Percentiles rank a stretch among this genome's conserved stretches.
These are phyloP conservation scores for Zonitis immaculata DNA, from an alignment of 2,888 invertebrate genomes.

Conservation along the genomic window DNA sequence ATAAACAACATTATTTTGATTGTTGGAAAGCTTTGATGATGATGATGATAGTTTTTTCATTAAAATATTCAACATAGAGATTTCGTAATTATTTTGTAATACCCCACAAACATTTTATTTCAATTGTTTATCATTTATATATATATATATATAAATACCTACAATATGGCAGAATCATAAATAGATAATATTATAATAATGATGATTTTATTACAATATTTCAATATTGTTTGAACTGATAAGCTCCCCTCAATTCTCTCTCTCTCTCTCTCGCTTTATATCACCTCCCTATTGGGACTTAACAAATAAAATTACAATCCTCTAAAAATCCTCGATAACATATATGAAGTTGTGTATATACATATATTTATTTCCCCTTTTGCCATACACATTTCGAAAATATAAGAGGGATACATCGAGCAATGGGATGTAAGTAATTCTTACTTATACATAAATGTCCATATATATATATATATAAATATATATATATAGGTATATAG, in stretches of 20 bases:
- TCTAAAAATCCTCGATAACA: slow-evolving; percentile 30
- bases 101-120: background rate
- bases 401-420: too few species aligned
- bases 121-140: too few species aligned
- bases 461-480: too few species aligned
- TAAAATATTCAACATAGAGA: too few species aligned
- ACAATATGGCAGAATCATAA: slow-evolving; percentile 13
- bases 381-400: too few species aligned
- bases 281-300: too few species aligned
- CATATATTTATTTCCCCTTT: slow-evolving; percentile 7
- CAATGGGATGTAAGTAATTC: slow-evolving; percentile 42
- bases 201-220: background rate
- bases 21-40: slow-evolving; percentile 31
- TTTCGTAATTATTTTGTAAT: slow-evolving; percentile 16
- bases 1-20: slow-evolving; percentile 46
- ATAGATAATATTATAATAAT: slow-evolving; percentile 4
- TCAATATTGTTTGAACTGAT: background rate
- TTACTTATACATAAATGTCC: too few species aligned
- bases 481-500: too few species aligned
- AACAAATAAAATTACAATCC: slow-evolving; percentile 29
- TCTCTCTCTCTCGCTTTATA: too few species aligned
- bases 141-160: slow-evolving; percentile 3
- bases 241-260: slow-evolving; percentile 8
- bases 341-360: slow-evolving; percentile 25
- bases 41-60: too few species aligned